Evolutionary conservation across 2,797 vertebrate species (phyloP), one percentile per base, ranked within the genome.

Genomic region (Oryzias dopingdopingensis): DNA sequence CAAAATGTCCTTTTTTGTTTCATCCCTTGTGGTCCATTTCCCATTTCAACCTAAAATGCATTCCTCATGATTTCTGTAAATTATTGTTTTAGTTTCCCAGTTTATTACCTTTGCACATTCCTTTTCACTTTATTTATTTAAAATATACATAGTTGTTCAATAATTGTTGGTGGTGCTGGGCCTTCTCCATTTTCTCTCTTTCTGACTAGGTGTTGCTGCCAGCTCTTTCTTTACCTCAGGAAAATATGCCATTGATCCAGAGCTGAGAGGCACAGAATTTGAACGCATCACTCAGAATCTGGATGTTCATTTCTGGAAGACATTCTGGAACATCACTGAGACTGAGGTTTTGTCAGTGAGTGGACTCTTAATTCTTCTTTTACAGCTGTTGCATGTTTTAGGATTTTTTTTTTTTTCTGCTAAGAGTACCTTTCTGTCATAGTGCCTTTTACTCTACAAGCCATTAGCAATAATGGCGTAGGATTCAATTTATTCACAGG

Each of bases 221-320:
- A 92, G 94, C 79, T 96, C 95, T 16, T 90, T 97, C 60, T 95
- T 96, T 67, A 95, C 92, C 42, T 93, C 95, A 0, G 95, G 96
- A 41, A 94, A 95, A 65, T 96, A 95, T 2, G 95, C 93, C 45
- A 94, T 97, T 0, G 95, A 97, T 83, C 96, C 96, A 0, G 95
- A 97, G 80, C 86, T 96, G 23, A 91, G 96, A n/a, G 96, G 96
- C 49, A 72, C 85, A 0, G 95, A 96, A 77, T 97, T 93, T 74
- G 95, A 96, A 59, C 91, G 95, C 23, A 94, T 96, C 77, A 95
- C 91, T 17, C 96, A 96, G 80, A 96, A 96, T 83, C 82, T 97
- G 67, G 95, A 97, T 0, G 92, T 96, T 18, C 93, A 94, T 68
- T 97, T 97, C 81, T 97, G 96, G 96, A 97, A 96, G 74, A 76